Conservation (phyloP, 2,797 vertebrate genomes). For the Melanogrammus aeglefinus region DNA sequence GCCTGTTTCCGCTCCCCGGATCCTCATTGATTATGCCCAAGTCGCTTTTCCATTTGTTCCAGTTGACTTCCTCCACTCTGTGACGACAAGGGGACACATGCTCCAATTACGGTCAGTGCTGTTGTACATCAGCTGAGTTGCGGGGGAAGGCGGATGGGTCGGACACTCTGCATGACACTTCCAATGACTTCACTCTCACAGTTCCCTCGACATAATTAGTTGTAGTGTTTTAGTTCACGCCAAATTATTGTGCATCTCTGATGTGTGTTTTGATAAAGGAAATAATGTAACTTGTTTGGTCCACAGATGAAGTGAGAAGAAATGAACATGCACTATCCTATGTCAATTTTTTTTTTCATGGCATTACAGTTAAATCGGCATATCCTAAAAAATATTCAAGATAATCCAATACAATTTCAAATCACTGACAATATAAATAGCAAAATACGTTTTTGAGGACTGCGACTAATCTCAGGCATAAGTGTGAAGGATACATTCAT, state of each 20-base stretch:
- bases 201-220: not conserved
- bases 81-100: slow-evolving; percentile 56
- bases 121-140: slow-evolving; percentile 52
- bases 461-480: too few relatives aligned
- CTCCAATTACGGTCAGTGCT: slow-evolving; percentile 53
- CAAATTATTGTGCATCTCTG: too few relatives aligned
- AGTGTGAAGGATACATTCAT: too few relatives aligned
- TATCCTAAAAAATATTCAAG: not conserved
- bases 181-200: not conserved
- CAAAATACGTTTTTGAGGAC: too few relatives aligned
- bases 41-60: slow-evolving; percentile 94
- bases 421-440: too few relatives aligned
- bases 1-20: slow-evolving; percentile 68
- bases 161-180: too few relatives aligned
- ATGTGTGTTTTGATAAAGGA: not conserved
- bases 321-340: too few relatives aligned
- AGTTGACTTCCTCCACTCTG: slow-evolving; percentile 96
- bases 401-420: too few relatives aligned
- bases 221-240: not conserved
- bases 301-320: not conserved
- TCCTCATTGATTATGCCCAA: slow-evolving; percentile 91
- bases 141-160: slow-evolving; percentile 29
- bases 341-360: not conserved
- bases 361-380: not conserved
- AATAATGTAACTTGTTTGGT: not conserved